phyloP scores from a whole-genome alignment of 2,888 invertebrate genomes.

The Megaustenia siamemsis region DNA sequence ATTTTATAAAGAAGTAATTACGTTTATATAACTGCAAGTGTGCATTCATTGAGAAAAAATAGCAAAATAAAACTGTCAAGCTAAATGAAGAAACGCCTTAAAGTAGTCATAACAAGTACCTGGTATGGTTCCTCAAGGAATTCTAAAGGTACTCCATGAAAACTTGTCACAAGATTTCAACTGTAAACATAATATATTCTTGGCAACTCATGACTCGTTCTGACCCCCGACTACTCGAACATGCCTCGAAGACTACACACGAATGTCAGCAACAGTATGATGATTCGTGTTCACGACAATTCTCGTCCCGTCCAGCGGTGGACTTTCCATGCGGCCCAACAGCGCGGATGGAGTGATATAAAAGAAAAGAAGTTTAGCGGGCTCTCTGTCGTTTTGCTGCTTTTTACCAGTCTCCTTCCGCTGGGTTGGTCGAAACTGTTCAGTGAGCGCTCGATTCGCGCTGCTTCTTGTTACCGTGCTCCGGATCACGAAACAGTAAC shows the following conservation, averaged over 20 bases:
- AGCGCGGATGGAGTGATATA: not conserved
- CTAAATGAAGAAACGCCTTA: no score
- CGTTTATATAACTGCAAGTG: no score
- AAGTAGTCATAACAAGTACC: no score
- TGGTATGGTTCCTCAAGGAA: no score
- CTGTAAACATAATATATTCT: not conserved
- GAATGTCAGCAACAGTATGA: not conserved
- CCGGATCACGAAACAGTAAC: no score
- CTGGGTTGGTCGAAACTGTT: not conserved
- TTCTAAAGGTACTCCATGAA: not conserved
- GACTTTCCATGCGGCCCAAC: not conserved
- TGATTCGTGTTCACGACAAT: not conserved
- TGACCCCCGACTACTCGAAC: not conserved
- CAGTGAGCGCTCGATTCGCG: conserved; percentile 8
- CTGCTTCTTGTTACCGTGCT: not conserved
- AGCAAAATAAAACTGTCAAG: no score
- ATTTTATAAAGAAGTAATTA: no score
- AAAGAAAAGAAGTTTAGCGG: not conserved
- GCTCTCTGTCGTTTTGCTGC: not conserved
- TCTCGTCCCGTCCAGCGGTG: not conserved
- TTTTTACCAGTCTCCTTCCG: not conserved
- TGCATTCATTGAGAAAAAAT: no score
- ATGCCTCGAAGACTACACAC: not conserved
- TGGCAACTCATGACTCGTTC: not conserved
- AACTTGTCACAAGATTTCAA: not conserved